Base-by-base conservation (phyloP, 1,140 invertebrate genomes). In the Danaus plexippus region DNA sequence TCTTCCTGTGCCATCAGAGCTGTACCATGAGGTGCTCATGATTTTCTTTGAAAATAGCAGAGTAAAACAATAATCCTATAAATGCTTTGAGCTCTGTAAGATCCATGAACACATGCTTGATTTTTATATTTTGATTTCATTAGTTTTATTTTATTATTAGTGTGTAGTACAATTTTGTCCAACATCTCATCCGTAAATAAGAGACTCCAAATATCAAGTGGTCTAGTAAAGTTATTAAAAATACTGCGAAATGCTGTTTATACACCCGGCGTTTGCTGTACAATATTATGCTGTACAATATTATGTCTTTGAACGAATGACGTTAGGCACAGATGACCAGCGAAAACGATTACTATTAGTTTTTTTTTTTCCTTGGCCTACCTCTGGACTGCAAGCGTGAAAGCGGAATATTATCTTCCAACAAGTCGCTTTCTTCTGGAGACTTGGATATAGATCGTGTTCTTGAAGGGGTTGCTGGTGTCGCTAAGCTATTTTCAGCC, bases 11-110 rank as follows among this genome's bases (percentile, higher is more conserved):
- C 70, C 74, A 67, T 75, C 69, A 41, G 63, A 64, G 57, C 53
- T 67, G 56, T 64, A 73, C 55, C 60, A 65, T 59, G 22, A 68
- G 62, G 52, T 74, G 63, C 56, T 59, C 55, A 32, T 61, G 67
- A 52, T 70, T 72, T 57, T 70, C 66, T 70, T 76, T 76, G 60
- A 73, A 76, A 18, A 70, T 59, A 43, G 64, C 64, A 9, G 51
- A 52, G 47, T 61, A 66, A 32, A 55, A 73, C 44, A 71, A 61
- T n/a, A 73, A 47, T 15, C 66, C 66, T 41, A 73, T 67, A 53
- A 71, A 65, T 43, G 64, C 57, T 61, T 63, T 64, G 46, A 73
- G 47, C 61, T 71, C 59, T 22, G 56, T 60, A 9, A 65, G 7
- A 52, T 66, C 64, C 59, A 40, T 59, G 56, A 59, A 60, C 58